phyloP scores from a whole-genome alignment of 2,113 vertebrate genomes.

The Hassar affinis region DNA sequence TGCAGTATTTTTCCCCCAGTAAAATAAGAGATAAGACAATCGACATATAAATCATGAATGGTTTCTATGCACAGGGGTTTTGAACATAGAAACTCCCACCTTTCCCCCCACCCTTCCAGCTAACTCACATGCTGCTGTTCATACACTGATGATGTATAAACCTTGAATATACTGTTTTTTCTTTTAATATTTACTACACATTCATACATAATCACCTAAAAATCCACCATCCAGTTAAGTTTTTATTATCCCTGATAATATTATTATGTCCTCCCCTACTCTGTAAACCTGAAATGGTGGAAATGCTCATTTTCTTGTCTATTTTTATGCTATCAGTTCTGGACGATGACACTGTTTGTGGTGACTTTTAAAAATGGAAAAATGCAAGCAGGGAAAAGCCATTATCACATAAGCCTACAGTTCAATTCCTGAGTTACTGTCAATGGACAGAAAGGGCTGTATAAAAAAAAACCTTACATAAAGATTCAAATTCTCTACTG shows the following conservation, averaged over 20 bases:
- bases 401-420: not conserved
- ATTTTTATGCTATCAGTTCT: not conserved
- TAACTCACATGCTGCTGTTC: too few species aligned
- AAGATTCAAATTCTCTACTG: not conserved
- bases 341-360: not conserved
- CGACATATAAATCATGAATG: not conserved
- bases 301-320: not conserved
- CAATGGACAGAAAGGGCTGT: not conserved
- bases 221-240: not conserved
- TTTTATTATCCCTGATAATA: not conserved
- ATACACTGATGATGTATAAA: too few species aligned
- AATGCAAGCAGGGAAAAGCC: not conserved
- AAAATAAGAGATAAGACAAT: not conserved
- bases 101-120: too few species aligned
- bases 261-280: not conserved
- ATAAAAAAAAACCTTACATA: not conserved
- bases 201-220: not conserved
- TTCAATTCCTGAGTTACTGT: not conserved
- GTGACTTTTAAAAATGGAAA: not conserved
- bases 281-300: not conserved
- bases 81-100: too few species aligned
- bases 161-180: not conserved
- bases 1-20: not conserved
- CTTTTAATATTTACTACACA: not conserved
- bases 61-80: too few species aligned